Percentiles rank a stretch among this genome's conserved stretches.
phyloP scores from a whole-genome alignment of 2,113 vertebrate genomes.

The Ammodytes marinus region DNA sequence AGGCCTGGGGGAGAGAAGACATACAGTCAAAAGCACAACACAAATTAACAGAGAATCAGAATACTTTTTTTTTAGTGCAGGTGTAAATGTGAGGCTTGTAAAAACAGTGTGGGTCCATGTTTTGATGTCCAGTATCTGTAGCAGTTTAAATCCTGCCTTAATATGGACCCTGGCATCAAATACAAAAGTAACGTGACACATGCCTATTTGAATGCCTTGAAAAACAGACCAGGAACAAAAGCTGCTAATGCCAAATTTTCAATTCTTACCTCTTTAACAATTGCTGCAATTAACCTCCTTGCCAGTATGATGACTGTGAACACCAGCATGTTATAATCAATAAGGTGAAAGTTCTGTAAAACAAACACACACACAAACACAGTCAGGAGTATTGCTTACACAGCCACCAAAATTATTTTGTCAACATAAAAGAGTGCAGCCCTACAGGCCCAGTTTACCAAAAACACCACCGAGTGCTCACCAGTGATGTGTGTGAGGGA shows the following conservation, averaged over 20 bases:
- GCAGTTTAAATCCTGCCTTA: not conserved
- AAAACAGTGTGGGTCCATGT: not conserved
- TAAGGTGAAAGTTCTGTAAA: constrained; percentile 97
- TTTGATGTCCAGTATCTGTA: not conserved
- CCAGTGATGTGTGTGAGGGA: constrained; percentile 95
- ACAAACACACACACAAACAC: not conserved
- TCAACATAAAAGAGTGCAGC: not conserved
- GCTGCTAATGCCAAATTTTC: not conserved
- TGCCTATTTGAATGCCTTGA: not conserved
- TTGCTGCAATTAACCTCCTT: constrained; percentile 92
- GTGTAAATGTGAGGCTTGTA: not conserved
- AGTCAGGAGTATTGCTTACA: constrained; percentile 8
- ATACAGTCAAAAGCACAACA: not conserved
- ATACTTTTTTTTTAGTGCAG: not conserved
- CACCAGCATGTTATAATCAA: constrained; percentile 98
- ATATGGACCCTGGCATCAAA: not conserved
- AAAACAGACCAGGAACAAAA: not conserved
- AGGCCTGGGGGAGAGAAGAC: constrained; percentile 85
- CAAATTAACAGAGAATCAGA: not conserved
- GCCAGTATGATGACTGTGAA: constrained; percentile 95
- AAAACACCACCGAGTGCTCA: constrained; percentile 74
- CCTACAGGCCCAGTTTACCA: not conserved
- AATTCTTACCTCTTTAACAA: constrained; percentile 94
- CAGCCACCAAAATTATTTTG: not conserved
- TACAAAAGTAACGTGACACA: not conserved